Evolutionary conservation across 2,113 vertebrate genomes (phyloP), one percentile per base, ranked within the genome.

Genomic region (Colius striatus): DNA sequence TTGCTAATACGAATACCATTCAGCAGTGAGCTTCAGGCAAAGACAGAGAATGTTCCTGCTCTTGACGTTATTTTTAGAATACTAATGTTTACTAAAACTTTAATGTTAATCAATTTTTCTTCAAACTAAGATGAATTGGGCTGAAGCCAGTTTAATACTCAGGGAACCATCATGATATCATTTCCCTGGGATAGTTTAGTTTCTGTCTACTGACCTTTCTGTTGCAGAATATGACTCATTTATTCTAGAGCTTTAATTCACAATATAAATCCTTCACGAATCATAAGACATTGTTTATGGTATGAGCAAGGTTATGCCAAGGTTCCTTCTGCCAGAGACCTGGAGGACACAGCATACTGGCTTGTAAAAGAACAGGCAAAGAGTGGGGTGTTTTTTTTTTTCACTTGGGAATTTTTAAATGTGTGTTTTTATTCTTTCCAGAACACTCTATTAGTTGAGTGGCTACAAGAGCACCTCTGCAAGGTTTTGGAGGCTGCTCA

Each of bases 151-250:
- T 90, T 85, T 34, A 38, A 68, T 43, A 21, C 29, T 43, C 8
- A 0, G 21, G 75, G 91, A 83, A 76, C 75, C 47, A 0, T 4
- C 1, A 3, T 14, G 34, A 3, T 5, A 4, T 68, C 5, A 1
- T 63, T 92, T 25, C 43, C 67, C 18, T 5, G 60, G 54, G 12
- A 15, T 34, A 48, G 58, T 68, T 83, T 21, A 4, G 43, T 34
- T 55, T 41, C 63, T 72, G 27, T 60, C 53, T 26, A 0, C 17
- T 94, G 94, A 92, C 90, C 85, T 91, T 88, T 80, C 58, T 65
- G 74, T 36, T 62, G 62, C 75, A n/a, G 54, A 32, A 58, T 3
- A 13, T 67, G 94, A 95, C 91, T 95, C 96, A 79, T 60, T 81
- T 27, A 27, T 86, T 50, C 86, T 86, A 68, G 70, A 17, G 79